Base-by-base conservation (phyloP, 2,113 vertebrate species). In the Crotalus horridus region DNA sequence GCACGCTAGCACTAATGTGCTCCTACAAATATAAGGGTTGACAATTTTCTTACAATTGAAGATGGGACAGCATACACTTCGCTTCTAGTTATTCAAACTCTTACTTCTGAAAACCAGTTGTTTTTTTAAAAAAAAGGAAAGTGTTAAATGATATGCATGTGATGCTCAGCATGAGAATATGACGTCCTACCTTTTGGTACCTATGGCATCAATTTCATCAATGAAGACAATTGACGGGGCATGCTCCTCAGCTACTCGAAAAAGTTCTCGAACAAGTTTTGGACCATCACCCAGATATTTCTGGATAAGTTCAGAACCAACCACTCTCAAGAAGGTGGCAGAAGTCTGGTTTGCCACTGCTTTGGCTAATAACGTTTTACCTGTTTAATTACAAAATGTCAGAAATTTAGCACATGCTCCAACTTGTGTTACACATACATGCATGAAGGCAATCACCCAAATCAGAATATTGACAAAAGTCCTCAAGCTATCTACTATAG, bases 311-410 rank as follows among this genome's bases (percentile, higher is more conserved):
- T 99, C 99, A 0, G 99, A 99, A 51, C 99, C 99, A 29, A 99
- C 99, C 87, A 99, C 99, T 7, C 99, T 96, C 96, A 99, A 96
- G 97, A 99, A 99, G 2, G 99, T 99, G 39, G 99, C 99, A 0
- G 99, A 99, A 0, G 99, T 99, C 90, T 99, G 99, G 97, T 99
- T 99, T 94, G 99, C 99, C 88, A 99, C 99, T 1, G 99, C 99
- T 97, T 99, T 99, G 94, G 99, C 99, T 0, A 99, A 95, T 23
- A 99, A 97, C 1, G 99, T 99, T 97, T 99, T 99, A 94, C 99
- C 99, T 99, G 89, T 94, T 91, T 46, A 33, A 51, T 89, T n/a
- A 1, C 43, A 96, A 96, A 93, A 87, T 92, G 95, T 58, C 39
- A n/a, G 0, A 17, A 58, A 3, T 26, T 85, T 91, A 93, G 39